phyloP scores from a whole-genome alignment of 2,888 invertebrate genomes.

The Drosophila emarginata region DNA sequence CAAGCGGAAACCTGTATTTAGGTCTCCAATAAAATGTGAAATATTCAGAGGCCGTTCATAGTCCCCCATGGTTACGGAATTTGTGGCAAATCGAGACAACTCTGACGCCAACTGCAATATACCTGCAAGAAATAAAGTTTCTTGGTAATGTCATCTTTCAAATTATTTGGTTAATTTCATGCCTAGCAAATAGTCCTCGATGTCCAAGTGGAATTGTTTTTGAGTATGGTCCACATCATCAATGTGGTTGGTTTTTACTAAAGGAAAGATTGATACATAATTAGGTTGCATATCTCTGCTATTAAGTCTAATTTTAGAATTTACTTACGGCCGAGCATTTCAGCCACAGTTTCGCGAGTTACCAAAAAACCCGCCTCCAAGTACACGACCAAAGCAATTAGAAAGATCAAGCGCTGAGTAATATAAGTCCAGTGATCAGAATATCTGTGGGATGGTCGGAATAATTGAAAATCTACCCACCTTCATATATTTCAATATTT shows the following conservation, averaged over 20 bases:
- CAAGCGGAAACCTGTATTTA: conserved; percentile 94
- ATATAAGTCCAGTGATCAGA: conserved; percentile 94
- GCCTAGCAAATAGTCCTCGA: conserved; percentile 95
- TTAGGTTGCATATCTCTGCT: background rate
- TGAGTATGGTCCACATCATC: conserved; percentile 83
- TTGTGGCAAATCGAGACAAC: conserved; percentile 91
- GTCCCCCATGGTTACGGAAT: conserved; percentile 92
- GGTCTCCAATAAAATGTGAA: conserved; percentile 91
- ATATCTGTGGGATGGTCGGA: conserved; percentile 83
- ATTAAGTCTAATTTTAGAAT: background rate
- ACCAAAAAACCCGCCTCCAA: conserved; percentile 90
- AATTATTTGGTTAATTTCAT: conserved; percentile 25
- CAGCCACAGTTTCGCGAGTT: conserved; percentile 89
- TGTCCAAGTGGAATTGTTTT: conserved; percentile 89
- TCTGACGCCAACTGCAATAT: conserved; percentile 92
- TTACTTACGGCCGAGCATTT: conserved; percentile 89
- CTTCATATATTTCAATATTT: background rate
- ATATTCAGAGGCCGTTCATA: conserved; percentile 91
- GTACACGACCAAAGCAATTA: conserved; percentile 90
- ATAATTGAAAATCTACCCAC: conserved; percentile 30
- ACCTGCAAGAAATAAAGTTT: conserved; percentile 82
- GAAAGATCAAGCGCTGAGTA: conserved; percentile 90
- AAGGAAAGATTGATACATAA: background rate
- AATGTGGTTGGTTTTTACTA: conserved; percentile 86
- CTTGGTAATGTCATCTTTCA: too few species aligned